Base-by-base conservation (phyloP, 2,888 invertebrate species). In the Ormyrus pomaceus region DNA sequence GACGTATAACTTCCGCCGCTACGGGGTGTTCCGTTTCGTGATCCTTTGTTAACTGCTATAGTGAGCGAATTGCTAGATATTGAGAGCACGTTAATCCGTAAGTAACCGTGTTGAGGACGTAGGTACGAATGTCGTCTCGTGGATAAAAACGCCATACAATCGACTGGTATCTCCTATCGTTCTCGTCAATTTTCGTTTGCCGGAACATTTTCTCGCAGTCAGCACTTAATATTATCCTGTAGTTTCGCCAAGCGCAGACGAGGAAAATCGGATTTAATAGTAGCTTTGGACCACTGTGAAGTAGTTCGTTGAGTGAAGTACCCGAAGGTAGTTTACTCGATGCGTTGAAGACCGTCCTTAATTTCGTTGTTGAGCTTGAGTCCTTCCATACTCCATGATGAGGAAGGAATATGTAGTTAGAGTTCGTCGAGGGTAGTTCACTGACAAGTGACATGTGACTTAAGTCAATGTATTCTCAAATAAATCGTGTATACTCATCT, bases 301-400 rank as follows among this genome's bases (percentile, higher is more conserved):
- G 48, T 8, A 59, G 34, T 5, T 13, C n/a, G n/a, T 71, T 61
- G 1, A 71, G n/a, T 48, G 50, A 59, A 3, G n/a, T 9, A 6
- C 59, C 71, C 8, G 10, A 5, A 10, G n/a, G 5, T 8, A 48
- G 6, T 11, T 50, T 0, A 10, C 9, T 5, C 3, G 59, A 71
- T 11, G 59, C 59, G 48, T 71, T 71, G 34, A 71, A 71, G 7
- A 71, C 56, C 11, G 19, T 50, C 6, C 71, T n/a, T 13, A 71
- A 6, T 8, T 71, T 71, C 8, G 50, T 13, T 2, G n/a, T 50
- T 6, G 65, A 11, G 46, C 69, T 69, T 10, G 34, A 45, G 6
- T 53, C 56, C n/a, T 69, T 55, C 53, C 46, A 45, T n/a, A 69
- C 69, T 6, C 69, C 69, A 55, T 69, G 69, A 53, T 69, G 69